Evolutionary conservation across 2,113 vertebrate genomes (phyloP), one percentile per base, ranked within the genome.

Genomic region (Herpetotheres cachinnans): DNA sequence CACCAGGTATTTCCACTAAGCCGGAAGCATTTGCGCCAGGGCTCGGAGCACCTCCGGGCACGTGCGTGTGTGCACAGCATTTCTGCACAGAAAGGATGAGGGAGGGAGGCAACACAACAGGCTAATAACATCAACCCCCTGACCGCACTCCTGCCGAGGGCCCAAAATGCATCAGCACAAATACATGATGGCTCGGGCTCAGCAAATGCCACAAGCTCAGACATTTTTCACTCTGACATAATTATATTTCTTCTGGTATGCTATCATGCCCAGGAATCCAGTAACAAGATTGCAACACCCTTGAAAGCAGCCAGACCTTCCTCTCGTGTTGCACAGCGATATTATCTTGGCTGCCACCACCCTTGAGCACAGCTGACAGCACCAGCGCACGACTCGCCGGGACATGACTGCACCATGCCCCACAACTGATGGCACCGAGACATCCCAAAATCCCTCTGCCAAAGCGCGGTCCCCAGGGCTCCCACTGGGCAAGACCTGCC

Each of bases 391-490:
- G 3, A 50, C 52, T 71, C 32, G 3, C 38, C 1, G 0, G 77
- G 46, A 44, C 9, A 5, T 1, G 42, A 55, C 65, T 36, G 46
- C 2, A 10, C 4, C 30, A 1, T 49, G 36, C 20, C 55, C 3
- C 4, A 7, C 20, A 81, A 52, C 47, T 54, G 56, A 21, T 34
- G 62, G 32, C 67, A 73, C 9, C 5, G 2, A 25, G 34, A 38
- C 49, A 42, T 61, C 46, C 82, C 77, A 6, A 44, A 62, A 50
- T 6, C 46, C 25, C 59, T 71, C 44, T 66, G 84, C 47, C 78
- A 69, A 36, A 49, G 27, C 0, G 0, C 5, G 0, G 19, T 16
- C n/a, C 40, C 40, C 0, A 0, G 21, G 24, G 54, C 15, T 50
- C 32, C 21, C 2, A 0, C 58, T 5, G 26, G 36, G 34, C 26